Base-by-base conservation (phyloP, 2,797 vertebrate species). In the Coregonus ussuriensis region DNA sequence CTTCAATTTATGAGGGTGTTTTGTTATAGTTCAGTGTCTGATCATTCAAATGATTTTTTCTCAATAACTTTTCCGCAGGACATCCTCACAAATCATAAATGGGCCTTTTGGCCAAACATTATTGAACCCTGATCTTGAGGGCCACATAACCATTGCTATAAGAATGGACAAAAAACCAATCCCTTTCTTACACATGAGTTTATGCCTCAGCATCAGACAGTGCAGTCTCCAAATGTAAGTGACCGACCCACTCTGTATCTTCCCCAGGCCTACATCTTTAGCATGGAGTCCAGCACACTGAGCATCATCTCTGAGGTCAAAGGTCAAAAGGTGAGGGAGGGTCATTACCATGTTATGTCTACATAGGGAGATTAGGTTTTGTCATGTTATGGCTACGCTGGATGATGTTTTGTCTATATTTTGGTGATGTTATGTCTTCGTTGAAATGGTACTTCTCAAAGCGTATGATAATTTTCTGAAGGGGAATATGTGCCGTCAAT, bases 241-340 rank as follows among this genome's bases (percentile, higher is more conserved):
- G 56, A n/a, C 18, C 1, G 15, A 21, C 54, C 16, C 18, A 21
- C 54, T 59, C 56, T 21, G 0, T 59, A 7, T 59, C n/a, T n/a
- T 59, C 56, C 56, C n/a, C 82, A 96, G 96, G 95, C 88, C 37
- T 96, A 94, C 74, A 93, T 96, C 83, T 95, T 96, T 79, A 91
- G 85, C 76, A 88, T 92, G 37, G 88, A 88, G 3, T 76, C 77
- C 37, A 87, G 4, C 11, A 77, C 86, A 29, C 88, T 96, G 29
- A 88, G 62, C 78, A 94, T 96, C 76, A 78, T 96, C 0, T 84
- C 93, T 31, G 21, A 65, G 63, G 63, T 65, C 25, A 92, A 83
- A 75, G 95, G 95, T 80, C 94, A 94, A 90, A 93, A 95, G 95
- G 96, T 96, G 92, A 88, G 84, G n/a, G 56, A 31, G 63, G 7